Percentiles rank a stretch among this genome's conserved stretches.
These are phyloP conservation scores for Synergus japonicus DNA, from an alignment of 2,888 invertebrate species.

Conservation along the genomic window DNA sequence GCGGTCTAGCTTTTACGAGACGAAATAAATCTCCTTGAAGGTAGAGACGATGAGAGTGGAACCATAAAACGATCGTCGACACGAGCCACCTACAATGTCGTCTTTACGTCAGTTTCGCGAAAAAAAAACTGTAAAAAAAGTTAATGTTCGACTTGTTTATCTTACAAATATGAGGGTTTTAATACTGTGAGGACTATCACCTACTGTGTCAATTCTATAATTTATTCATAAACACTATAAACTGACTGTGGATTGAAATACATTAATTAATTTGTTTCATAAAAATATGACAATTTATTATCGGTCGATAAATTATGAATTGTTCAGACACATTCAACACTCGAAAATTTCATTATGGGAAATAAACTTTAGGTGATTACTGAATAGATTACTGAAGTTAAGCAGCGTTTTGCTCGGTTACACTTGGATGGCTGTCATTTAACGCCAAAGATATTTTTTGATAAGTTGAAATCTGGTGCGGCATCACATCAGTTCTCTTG, in stretches of 20 bases:
- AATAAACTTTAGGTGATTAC: neutral
- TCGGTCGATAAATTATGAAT: too few relatives aligned
- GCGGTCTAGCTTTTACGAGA: conserved; percentile 29
- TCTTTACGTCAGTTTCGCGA: conserved; percentile 23
- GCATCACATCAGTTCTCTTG: conserved; percentile 1
- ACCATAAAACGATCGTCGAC: conserved; percentile 42
- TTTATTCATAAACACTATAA: neutral
- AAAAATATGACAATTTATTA: too few relatives aligned
- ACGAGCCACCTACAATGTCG: conserved; percentile 31
- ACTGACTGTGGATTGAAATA: neutral
- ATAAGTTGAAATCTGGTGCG: neutral
- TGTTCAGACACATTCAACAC: too few relatives aligned
- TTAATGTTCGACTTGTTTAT: neutral
- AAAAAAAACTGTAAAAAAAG: neutral
- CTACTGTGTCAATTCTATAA: neutral
- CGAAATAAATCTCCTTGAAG: conserved; percentile 38
- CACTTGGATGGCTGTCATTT: too few relatives aligned
- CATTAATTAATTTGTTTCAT: too few relatives aligned
- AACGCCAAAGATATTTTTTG: neutral
- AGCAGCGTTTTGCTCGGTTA: too few relatives aligned
- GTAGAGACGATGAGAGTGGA: conserved; percentile 7
- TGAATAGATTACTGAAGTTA: too few relatives aligned
- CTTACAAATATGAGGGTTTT: neutral
- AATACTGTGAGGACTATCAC: neutral
- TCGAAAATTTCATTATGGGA: neutral